phyloP scores from a whole-genome alignment of 2,113 vertebrate species.

The Apodemus sylvaticus region DNA sequence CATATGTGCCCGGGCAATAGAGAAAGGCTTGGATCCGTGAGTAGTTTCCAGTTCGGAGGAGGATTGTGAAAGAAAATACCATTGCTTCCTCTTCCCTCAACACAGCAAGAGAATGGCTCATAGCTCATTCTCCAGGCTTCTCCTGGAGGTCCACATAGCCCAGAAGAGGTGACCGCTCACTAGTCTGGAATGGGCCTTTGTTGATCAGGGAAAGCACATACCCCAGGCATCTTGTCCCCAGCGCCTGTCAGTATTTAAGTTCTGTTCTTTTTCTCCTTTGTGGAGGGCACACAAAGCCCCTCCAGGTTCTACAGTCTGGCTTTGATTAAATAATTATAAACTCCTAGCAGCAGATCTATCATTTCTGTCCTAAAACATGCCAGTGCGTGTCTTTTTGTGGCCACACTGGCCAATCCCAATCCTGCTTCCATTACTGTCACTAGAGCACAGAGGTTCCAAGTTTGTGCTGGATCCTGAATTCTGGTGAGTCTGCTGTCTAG shows the following conservation, averaged over 20 bases:
- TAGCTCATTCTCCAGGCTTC: constrained; percentile 69
- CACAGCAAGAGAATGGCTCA: constrained; percentile 63
- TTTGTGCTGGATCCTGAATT: constrained; percentile 84
- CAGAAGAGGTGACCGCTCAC: constrained; percentile 42
- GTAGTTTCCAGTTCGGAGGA: constrained; percentile 77
- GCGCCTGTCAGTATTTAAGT: constrained; percentile 56
- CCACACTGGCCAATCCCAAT: constrained; percentile 83
- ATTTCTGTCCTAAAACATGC: constrained; percentile 86
- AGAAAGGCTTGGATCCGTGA: constrained; percentile 77
- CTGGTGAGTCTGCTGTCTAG: constrained; percentile 82
- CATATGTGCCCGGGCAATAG: background rate
- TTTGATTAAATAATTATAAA: constrained; percentile 89
- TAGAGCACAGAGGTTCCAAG: constrained; percentile 83
- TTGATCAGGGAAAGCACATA: constrained; percentile 61
- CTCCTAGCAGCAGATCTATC: constrained; percentile 84
- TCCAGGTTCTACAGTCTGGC: constrained; percentile 84
- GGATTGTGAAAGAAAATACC: constrained; percentile 76
- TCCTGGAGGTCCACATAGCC: background rate
- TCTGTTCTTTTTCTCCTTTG: constrained; percentile 71
- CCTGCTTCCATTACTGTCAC: constrained; percentile 81
- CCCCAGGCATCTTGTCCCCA: background rate
- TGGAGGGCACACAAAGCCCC: constrained; percentile 77
- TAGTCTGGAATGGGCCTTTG: constrained; percentile 29
- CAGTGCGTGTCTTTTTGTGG: constrained; percentile 85
- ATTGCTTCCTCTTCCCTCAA: constrained; percentile 77